Conservation (phyloP, 2,888 invertebrate species). For the Hybos culiciformis region DNA sequence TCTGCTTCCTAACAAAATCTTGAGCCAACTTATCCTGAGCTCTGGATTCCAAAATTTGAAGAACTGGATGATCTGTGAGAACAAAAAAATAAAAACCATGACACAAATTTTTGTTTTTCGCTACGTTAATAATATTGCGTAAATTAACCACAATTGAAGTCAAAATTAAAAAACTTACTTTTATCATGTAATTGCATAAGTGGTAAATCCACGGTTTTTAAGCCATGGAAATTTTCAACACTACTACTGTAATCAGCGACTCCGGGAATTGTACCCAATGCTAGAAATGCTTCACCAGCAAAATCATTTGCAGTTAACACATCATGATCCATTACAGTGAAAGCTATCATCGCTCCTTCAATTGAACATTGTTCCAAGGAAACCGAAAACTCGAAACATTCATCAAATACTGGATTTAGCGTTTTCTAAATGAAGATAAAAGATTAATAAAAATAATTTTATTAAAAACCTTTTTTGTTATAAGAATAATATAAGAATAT, state of each 20-base stretch:
- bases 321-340: conserved; percentile 97
- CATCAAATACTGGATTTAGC: conserved; percentile 87
- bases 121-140: background rate
- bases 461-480: background rate
- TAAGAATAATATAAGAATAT: conserved; percentile 6
- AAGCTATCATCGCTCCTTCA: conserved; percentile 71
- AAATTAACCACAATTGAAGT: too few relatives aligned
- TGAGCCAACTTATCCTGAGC: conserved; percentile 67
- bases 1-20: conserved; percentile 82
- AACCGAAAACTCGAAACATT: conserved; percentile 91
- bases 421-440: conserved; percentile 47
- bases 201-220: conserved; percentile 70
- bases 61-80: conserved; percentile 64
- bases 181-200: conserved; percentile 81
- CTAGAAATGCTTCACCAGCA: conserved; percentile 87
- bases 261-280: conserved; percentile 68
- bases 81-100: background rate
- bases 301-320: conserved; percentile 92
- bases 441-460: too few relatives aligned
- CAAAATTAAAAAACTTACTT: conserved; percentile 47
- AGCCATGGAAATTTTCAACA: conserved; percentile 72
- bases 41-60: conserved; percentile 72
- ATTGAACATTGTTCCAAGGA: conserved; percentile 65
- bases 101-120: background rate
- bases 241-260: conserved; percentile 59